Evolutionary conservation across 37 sponge, comb jelly and placozoan species (phyloP), one percentile per base, ranked within the genome.

Genomic region (Tethya wilhelma): DNA sequence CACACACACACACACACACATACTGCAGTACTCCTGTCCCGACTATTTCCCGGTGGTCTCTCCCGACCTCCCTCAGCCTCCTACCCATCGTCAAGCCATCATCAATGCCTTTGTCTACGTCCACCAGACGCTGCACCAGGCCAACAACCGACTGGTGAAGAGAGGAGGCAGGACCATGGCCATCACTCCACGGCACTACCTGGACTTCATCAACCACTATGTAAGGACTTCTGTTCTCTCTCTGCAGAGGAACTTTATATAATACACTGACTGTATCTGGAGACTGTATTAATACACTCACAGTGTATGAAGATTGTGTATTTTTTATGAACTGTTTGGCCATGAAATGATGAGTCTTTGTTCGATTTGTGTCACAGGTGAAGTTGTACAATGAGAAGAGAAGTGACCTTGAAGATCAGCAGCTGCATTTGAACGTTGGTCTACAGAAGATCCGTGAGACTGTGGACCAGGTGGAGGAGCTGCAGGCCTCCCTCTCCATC

Each of bases 391-490:
- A 93, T 65, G 98, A 97, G 84, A 97, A 94, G 88, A 41, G 97
- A 31, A 67, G 77, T 74, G 97, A 94, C 71, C 73, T 94, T 1
- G 97, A 94, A 44, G 95, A 94, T 49, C 97, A 94, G 64, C 95
- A 97, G 41, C 79, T 97, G 20, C 97, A 94, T 86, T 75, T 94
- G n/a, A 94, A 97, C 68, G 53, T 49, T 14, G 53, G 98, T 11
- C 80, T 98, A 23, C 83, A 91, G 71, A 98, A 98, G 83, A 98
- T 96, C 55, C 32, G 86, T 5, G 98, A 98, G 77, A 98, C 98
- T 38, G 98, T 95, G 20, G 94, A 98, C 30, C 96, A 95, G 75
- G 98, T 98, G 45, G 94, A 93, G 49, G 96, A 98, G 53, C 90
- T 98, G 4, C 94, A 96, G 81, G 66, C 90, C 1, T 91, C 89